A percentile compares a stretch with the other conserved stretches of the same genome.
Conservation (phyloP, 1,140 invertebrate species). For the Danaus melanippus region DNA sequence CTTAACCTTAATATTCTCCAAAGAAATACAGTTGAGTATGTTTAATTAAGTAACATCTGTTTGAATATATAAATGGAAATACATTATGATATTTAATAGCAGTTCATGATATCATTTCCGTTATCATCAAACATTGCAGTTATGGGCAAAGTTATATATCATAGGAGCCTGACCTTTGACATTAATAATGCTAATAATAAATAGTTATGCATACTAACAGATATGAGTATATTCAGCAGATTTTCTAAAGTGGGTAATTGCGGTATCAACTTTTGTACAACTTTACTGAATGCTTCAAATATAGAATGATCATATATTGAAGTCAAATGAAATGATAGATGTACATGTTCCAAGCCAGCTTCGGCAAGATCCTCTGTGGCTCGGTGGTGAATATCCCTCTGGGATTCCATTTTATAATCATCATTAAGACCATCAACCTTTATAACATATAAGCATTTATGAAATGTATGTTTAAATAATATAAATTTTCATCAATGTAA, state of each 20-base stretch:
- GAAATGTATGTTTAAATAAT: background rate
- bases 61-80: too few relatives aligned
- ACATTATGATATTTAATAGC: too few relatives aligned
- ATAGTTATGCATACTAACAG: slow-evolving; percentile 77
- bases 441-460: slow-evolving; percentile 17
- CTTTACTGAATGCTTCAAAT: slow-evolving; percentile 99
- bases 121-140: too few relatives aligned
- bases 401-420: slow-evolving; percentile 98
- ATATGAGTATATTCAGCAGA: slow-evolving; percentile 98
- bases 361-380: slow-evolving; percentile 96
- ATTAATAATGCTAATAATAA: background rate
- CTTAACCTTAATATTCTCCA: too few relatives aligned
- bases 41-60: too few relatives aligned
- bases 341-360: slow-evolving; percentile 88
- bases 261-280: slow-evolving; percentile 98
- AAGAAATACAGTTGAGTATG: too few relatives aligned
- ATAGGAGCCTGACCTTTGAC: background rate
- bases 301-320: slow-evolving; percentile 99
- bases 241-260: slow-evolving; percentile 98
- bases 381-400: slow-evolving; percentile 97
- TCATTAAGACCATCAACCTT: slow-evolving; percentile 96
- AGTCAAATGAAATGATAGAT: slow-evolving; percentile 96
- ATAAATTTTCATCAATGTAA: slow-evolving; percentile 2
- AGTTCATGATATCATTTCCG: too few relatives aligned
- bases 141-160: background rate